phyloP scores from a whole-genome alignment of 64 coral and sea anemone genomes.

The Astreopora myriophthalma region DNA sequence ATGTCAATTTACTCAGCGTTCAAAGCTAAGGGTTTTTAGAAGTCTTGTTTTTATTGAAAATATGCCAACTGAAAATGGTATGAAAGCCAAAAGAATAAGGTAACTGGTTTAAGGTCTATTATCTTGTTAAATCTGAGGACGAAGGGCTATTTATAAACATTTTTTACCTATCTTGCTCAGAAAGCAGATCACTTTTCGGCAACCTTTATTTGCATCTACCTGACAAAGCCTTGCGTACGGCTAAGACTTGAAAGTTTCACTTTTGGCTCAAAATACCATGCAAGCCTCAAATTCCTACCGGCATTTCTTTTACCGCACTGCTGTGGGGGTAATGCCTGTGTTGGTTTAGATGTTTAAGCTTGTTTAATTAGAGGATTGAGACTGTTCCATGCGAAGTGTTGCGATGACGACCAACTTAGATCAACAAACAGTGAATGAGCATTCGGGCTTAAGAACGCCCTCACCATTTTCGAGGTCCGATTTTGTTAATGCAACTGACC shows the following conservation, averaged over 20 bases:
- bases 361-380: background rate
- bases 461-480: background rate
- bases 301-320: background rate
- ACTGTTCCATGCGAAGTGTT: background rate
- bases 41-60: background rate
- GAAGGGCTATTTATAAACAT: background rate
- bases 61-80: background rate
- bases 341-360: background rate
- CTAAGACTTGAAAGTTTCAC: background rate
- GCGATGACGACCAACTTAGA: no score
- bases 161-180: background rate
- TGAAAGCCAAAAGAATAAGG: background rate
- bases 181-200: background rate
- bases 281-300: background rate
- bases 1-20: background rate
- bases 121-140: background rate
- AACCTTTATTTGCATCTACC: background rate
- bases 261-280: background rate
- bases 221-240: background rate
- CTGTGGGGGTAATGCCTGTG: background rate
- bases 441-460: background rate
- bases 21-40: background rate
- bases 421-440: background rate
- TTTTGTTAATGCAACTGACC: background rate
- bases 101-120: background rate